A percentile compares a stretch with the other conserved stretches of the same genome.
phyloP scores from a whole-genome alignment of 2,113 vertebrate genomes.

The Cynopterus brachyotis region DNA sequence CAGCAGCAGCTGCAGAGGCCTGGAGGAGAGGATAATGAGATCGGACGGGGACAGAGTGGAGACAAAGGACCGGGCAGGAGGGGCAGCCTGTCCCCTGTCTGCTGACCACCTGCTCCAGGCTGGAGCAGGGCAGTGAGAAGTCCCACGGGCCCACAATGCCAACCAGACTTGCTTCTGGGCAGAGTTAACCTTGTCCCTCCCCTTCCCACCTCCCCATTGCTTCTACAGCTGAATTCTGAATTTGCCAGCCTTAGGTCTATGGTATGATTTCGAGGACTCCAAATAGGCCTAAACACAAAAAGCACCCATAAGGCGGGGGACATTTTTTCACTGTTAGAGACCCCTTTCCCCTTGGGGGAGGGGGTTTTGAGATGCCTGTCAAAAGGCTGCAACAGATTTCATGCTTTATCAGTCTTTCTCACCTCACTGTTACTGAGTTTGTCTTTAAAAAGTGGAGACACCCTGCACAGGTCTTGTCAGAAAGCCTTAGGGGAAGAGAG shows the following conservation, averaged over 20 bases:
- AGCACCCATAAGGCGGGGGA: too few species aligned
- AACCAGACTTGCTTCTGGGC: background rate
- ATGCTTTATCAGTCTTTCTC: background rate
- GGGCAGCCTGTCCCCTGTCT: background rate
- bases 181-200: background rate
- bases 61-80: background rate
- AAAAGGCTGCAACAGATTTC: background rate
- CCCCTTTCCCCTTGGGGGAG: background rate
- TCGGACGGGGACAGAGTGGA: background rate
- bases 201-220: background rate
- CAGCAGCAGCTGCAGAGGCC: background rate
- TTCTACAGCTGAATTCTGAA: background rate
- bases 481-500: background rate
- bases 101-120: background rate
- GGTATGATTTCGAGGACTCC: background rate
- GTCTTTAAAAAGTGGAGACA: background rate
- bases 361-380: background rate
- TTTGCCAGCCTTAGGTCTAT: background rate
- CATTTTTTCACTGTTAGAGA: background rate
- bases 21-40: background rate
- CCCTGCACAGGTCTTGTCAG: background rate
- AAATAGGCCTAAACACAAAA: background rate
- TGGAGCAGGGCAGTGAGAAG: fast-evolving
- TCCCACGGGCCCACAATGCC: fast-evolving
- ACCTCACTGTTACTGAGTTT: background rate